phyloP scores from a whole-genome alignment of 23 tunicate genomes.

The Botrylloides violaceus region DNA sequence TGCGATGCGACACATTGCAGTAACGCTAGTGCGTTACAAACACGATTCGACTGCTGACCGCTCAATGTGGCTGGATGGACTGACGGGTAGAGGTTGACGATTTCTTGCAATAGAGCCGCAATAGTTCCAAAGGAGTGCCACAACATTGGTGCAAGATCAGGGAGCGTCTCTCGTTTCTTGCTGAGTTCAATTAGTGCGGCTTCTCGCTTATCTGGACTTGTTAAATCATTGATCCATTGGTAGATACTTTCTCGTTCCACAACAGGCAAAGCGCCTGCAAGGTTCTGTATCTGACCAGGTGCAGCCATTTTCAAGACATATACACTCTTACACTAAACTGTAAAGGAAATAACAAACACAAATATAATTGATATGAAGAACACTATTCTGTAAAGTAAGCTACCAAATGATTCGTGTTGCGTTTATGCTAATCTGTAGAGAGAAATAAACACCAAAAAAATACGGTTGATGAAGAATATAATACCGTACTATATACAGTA shows the following conservation, averaged over 20 bases:
- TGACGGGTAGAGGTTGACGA: conserved; percentile 92
- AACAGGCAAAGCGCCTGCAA: conserved; percentile 51
- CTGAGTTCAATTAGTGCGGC: conserved; percentile 86
- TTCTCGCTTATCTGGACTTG: conserved; percentile 94
- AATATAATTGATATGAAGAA: no score
- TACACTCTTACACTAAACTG: no score
- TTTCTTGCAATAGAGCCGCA: conserved; percentile 73
- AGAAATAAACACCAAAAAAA: no score
- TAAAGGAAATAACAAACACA: no score
- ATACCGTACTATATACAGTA: no score
- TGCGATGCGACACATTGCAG: conserved; percentile 99
- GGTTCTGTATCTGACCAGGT: conserved; percentile 3
- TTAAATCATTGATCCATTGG: conserved; percentile 97
- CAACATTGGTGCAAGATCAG: conserved; percentile 95
- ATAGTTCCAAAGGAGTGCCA: conserved; percentile 99
- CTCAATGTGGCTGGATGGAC: conserved; percentile 85
- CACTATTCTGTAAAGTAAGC: no score
- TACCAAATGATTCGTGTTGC: no score
- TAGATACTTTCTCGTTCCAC: conserved; percentile 90
- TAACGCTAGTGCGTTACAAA: conserved; percentile 94
- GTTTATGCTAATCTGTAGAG: no score
- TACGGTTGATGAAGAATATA: no score
- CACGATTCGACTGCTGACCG: conserved; percentile 92
- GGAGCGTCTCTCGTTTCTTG: conserved; percentile 93
- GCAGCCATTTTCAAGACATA: conserved; percentile 16